Evolutionary conservation across 2,113 vertebrate species (phyloP).

Genomic region (Oryzias curvinotus): DNA sequence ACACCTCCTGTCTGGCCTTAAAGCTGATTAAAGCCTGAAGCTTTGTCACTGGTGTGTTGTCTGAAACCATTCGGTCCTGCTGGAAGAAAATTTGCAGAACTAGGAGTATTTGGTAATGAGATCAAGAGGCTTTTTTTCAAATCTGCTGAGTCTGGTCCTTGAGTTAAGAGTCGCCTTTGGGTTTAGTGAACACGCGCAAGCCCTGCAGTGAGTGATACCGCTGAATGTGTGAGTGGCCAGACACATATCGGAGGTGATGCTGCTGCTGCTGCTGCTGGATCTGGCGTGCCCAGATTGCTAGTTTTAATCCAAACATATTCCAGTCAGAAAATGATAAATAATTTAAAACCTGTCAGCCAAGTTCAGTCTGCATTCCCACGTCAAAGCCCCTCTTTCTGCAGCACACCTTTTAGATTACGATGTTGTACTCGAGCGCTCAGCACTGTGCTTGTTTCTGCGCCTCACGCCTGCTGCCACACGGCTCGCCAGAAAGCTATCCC

Average conservation of each 20-base stretch:
- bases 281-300: background rate
- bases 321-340: slow-evolving; percentile 13
- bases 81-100: slow-evolving; percentile 66
- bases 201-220: slow-evolving; percentile 17
- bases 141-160: slow-evolving; percentile 60
- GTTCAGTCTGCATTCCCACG: background rate
- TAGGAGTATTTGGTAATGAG: slow-evolving; percentile 63
- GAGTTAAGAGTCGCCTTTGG: slow-evolving; percentile 40
- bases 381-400: background rate
- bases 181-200: slow-evolving; percentile 27
- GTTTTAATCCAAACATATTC: background rate
- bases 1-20: slow-evolving; percentile 24
- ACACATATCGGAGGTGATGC: slow-evolving; percentile 3
- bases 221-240: slow-evolving; percentile 14
- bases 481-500: background rate
- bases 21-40: slow-evolving; percentile 66
- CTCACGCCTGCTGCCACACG: slow-evolving; percentile 2
- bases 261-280: background rate
- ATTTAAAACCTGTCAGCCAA: background rate
- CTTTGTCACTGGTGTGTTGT: slow-evolving; percentile 63
- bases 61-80: slow-evolving; percentile 57
- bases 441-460: background rate
- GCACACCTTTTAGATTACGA: background rate
- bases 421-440: slow-evolving; percentile 4
- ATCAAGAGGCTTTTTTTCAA: slow-evolving; percentile 49